Evolutionary conservation across 1,140 invertebrate species (phyloP), one percentile per base, ranked within the genome.

Genomic region (Heliothis subflexa): DNA sequence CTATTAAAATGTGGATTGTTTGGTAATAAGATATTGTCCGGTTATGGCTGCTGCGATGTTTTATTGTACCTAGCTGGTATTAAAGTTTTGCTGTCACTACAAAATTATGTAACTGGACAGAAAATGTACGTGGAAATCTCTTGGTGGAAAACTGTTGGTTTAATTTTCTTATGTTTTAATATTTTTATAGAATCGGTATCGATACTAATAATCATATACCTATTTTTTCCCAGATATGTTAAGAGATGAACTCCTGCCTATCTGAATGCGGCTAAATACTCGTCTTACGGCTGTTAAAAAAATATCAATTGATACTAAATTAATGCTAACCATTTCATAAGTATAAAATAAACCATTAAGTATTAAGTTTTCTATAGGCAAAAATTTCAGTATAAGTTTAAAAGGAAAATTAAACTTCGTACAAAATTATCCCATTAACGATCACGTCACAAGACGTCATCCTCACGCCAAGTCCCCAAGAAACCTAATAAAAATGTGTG

Each of bases 401-500:
- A 14, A 52, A n/a, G 12, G 12, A 52, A 14, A 13, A 4, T 52
- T 52, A 52, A n/a, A 13, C 33, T 16, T 2, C 28, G 9, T 45
- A 3, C 0, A 13, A 68, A 68, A 68, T 25, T 68, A 14, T 13
- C 11, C 45, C 18, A 25, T 50, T n/a, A 50, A 45, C n/a, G 11
- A 21, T 25, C 9, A 57, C 55, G 11, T 18, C 9, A 62, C n/a
- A 62, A 62, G 1, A 14, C 64, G 16, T 18, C 45, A 13, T 68
- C 49, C 16, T 49, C 12, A 28, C 18, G 14, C 2, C 47, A 21
- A 66, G 3, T 12, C 45, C 1, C 45, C 18, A 40, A 72, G 11
- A 55, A 16, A 49, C 50, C 28, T n/a, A 72, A 68, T 68, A 68
- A 68, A 68, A 68, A 45, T n/a, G 64, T 16, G 50, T 52, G 64